Conservation (phyloP, 2,888 invertebrate genomes). For the Xestia sexstrigata region DNA sequence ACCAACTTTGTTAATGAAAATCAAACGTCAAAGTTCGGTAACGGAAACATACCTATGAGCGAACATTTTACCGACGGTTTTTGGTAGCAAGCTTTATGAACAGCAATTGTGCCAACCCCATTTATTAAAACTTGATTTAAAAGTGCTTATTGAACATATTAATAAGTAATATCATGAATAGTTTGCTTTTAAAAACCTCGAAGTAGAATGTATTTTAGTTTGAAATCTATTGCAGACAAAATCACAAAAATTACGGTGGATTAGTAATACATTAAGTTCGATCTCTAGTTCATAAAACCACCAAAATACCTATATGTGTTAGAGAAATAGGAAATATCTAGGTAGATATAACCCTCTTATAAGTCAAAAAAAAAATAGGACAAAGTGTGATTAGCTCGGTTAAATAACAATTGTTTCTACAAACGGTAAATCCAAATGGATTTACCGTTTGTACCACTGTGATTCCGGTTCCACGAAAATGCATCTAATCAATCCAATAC, state of each 20-base stretch:
- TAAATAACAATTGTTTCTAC: slow-evolving; percentile 36
- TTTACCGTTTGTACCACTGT: slow-evolving; percentile 36
- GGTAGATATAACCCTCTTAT: not conserved
- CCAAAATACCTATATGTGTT: not conserved
- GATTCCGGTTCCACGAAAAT: slow-evolving; percentile 41
- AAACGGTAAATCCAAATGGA: slow-evolving; percentile 51
- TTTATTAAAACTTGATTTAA: slow-evolving; percentile 45
- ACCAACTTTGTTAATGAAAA: slow-evolving; percentile 69
- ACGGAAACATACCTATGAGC: slow-evolving; percentile 42
- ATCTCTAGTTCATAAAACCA: not conserved
- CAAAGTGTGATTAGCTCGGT: slow-evolving; percentile 29
- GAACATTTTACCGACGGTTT: slow-evolving; percentile 36
- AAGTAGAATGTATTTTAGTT: not conserved
- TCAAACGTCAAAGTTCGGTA: slow-evolving; percentile 61
- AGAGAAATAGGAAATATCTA: not conserved
- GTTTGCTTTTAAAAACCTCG: not conserved
- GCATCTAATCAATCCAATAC: too few species aligned
- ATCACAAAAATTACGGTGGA: not conserved
- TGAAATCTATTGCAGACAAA: not conserved
- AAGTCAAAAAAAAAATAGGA: slow-evolving; percentile 13
- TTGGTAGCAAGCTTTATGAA: slow-evolving; percentile 20
- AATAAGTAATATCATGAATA: slow-evolving; percentile 6
- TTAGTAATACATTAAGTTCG: not conserved
- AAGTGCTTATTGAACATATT: slow-evolving; percentile 14
- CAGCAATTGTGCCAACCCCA: slow-evolving; percentile 34